phyloP scores from a whole-genome alignment of 2,113 vertebrate genomes.

The Microtus montanus region DNA sequence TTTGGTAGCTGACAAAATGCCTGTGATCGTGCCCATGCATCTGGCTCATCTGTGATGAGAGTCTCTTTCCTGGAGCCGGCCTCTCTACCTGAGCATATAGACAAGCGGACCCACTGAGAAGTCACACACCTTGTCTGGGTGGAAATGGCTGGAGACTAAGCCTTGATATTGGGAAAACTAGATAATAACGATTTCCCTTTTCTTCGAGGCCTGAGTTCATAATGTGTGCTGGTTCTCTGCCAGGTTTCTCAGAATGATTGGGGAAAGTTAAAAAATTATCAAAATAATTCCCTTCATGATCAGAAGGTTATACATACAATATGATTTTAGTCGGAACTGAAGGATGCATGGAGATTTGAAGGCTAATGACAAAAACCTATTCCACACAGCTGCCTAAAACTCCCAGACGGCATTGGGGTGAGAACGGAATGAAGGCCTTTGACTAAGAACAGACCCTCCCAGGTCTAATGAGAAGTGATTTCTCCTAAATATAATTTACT shows the following conservation, averaged over 20 bases:
- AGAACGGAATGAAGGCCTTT: slow-evolving; percentile 40
- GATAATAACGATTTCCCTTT: background rate
- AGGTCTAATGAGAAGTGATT: slow-evolving; percentile 64
- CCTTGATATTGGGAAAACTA: background rate
- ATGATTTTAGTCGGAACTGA: slow-evolving; percentile 56
- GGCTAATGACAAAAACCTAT: slow-evolving; percentile 40
- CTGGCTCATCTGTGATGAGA: background rate
- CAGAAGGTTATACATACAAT: background rate
- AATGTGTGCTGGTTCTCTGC: background rate
- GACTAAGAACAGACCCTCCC: slow-evolving; percentile 52
- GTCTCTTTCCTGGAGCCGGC: background rate
- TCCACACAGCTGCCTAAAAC: background rate
- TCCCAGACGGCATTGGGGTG: slow-evolving; percentile 39
- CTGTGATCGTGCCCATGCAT: accelerated
- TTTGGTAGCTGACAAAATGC: background rate
- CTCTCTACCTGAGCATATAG: background rate
- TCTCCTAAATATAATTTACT: slow-evolving; percentile 58
- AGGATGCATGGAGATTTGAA: slow-evolving; percentile 60
- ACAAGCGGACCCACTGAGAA: background rate
- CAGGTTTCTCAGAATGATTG: background rate
- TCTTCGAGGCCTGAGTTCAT: background rate
- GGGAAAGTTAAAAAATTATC: slow-evolving; percentile 16
- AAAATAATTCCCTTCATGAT: slow-evolving; percentile 60
- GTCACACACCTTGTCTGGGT: accelerated
- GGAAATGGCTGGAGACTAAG: background rate